phyloP scores from a whole-genome alignment of 2,888 invertebrate genomes.

The Drosophila maculinotata region DNA sequence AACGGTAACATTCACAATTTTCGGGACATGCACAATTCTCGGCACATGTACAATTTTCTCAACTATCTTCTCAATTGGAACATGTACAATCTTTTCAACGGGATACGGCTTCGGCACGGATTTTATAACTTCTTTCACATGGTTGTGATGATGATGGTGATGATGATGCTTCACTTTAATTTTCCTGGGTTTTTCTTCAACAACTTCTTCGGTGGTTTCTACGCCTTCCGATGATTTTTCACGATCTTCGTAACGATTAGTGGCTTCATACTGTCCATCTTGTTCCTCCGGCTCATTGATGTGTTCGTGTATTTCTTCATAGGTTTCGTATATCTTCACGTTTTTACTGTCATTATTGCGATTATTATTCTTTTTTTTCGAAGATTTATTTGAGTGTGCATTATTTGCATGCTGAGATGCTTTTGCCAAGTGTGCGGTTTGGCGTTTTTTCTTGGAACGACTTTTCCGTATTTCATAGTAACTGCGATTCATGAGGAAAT shows the following conservation, averaged over 20 bases:
- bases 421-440: conserved; percentile 65
- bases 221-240: conserved; percentile 49
- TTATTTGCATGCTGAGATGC: conserved; percentile 63
- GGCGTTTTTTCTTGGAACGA: conserved; percentile 66
- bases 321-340: conserved; percentile 77
- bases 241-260: conserved; percentile 64
- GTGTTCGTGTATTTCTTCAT: conserved; percentile 83
- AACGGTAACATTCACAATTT: conserved; percentile 87
- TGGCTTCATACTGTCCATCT: conserved; percentile 50
- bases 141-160: conserved; percentile 89
- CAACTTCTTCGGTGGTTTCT: conserved; percentile 21
- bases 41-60: conserved; percentile 84
- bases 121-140: conserved; percentile 88
- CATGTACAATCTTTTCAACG: conserved; percentile 85
- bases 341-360: conserved; percentile 40
- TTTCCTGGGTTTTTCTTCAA: conserved; percentile 56
- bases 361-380: conserved; percentile 41
- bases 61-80: conserved; percentile 86
- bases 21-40: conserved; percentile 84
- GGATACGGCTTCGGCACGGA: conserved; percentile 86
- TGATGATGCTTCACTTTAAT: conserved; percentile 87
- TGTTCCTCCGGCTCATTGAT: conserved; percentile 58
- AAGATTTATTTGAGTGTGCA: conserved; percentile 33
- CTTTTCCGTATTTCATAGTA: conserved; percentile 64
- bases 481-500: conserved; percentile 7